phyloP scores from a whole-genome alignment of 2,888 invertebrate genomes.

The Drosophila mettleri region DNA sequence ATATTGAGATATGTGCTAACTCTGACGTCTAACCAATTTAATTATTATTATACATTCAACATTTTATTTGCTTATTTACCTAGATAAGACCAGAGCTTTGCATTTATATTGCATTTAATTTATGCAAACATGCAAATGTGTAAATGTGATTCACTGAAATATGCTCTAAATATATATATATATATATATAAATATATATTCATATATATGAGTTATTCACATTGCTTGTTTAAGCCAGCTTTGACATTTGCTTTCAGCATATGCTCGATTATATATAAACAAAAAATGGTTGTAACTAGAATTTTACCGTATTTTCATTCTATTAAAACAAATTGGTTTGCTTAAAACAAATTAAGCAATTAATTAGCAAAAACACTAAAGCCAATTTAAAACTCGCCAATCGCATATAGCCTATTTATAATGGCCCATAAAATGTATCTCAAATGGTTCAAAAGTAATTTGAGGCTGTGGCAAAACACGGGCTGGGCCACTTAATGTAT shows the following conservation, averaged over 20 bases:
- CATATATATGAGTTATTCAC: neutral
- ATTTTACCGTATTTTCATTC: neutral
- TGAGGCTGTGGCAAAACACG: neutral
- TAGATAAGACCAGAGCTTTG: neutral
- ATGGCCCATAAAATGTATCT: conserved; percentile 11
- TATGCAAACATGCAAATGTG: conserved; percentile 2
- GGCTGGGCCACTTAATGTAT: conserved; percentile 1
- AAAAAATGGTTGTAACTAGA: neutral
- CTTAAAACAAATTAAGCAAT: conserved; percentile 2
- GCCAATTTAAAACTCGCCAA: conserved; percentile 13
- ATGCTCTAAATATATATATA: neutral
- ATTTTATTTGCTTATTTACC: neutral
- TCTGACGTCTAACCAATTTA: neutral
- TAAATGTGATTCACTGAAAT: conserved; percentile 1
- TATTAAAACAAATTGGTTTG: conserved; percentile 11
- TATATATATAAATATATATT: neutral
- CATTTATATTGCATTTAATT: conserved; percentile 9
- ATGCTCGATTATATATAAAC: neutral
- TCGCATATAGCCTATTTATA: conserved; percentile 1
- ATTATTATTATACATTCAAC: conserved; percentile 2
- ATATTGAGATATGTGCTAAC: neutral
- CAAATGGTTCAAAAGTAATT: conserved; percentile 7
- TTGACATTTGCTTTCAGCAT: neutral
- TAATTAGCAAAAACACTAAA: conserved; percentile 9
- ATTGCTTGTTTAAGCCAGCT: neutral